Conservation (phyloP, 2,888 invertebrate species). For the Thymelicus lineola region DNA sequence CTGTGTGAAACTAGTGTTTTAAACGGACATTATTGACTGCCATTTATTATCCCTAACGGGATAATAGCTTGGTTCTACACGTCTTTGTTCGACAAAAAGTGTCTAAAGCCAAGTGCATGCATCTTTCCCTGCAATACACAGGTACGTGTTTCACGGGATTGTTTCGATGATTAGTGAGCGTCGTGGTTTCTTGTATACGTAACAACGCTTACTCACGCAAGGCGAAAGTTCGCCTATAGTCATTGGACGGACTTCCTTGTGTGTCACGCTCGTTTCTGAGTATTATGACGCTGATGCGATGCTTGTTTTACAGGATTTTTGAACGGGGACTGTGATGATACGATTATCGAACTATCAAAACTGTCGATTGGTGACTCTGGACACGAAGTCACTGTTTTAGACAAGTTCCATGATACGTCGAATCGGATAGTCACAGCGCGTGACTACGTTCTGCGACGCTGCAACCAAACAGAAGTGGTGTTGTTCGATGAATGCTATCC, state of each 20-base stretch:
- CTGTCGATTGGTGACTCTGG: constrained; percentile 78
- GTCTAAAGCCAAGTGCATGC: constrained; percentile 85
- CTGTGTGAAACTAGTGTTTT: constrained; percentile 62
- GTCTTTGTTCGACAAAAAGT: constrained; percentile 82
- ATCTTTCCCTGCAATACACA: constrained; percentile 85
- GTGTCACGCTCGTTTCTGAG: constrained; percentile 54
- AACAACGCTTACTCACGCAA: constrained; percentile 64
- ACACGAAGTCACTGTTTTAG: constrained; percentile 75
- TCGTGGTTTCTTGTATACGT: constrained; percentile 55
- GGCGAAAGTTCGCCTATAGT: constrained; percentile 69
- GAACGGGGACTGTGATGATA: constrained; percentile 85
- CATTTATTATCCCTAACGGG: constrained; percentile 82
- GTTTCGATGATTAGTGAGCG: constrained; percentile 29
- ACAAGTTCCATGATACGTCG: constrained; percentile 72
- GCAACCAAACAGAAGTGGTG: constrained; percentile 86
- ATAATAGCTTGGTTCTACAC: constrained; percentile 81
- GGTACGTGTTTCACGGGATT: constrained; percentile 64
- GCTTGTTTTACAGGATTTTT: constrained; percentile 76
- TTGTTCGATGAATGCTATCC: constrained; percentile 88
- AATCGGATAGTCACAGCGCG: constrained; percentile 69
- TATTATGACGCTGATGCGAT: constrained; percentile 51
- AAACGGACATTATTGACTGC: constrained; percentile 68
- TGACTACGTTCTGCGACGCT: constrained; percentile 87
- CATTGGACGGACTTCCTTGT: constrained; percentile 66
- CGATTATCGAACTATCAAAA: constrained; percentile 81